These are phyloP conservation scores for Halictus quadricinctus DNA, from an alignment of 2,888 invertebrate genomes.

Conservation along the genomic window DNA sequence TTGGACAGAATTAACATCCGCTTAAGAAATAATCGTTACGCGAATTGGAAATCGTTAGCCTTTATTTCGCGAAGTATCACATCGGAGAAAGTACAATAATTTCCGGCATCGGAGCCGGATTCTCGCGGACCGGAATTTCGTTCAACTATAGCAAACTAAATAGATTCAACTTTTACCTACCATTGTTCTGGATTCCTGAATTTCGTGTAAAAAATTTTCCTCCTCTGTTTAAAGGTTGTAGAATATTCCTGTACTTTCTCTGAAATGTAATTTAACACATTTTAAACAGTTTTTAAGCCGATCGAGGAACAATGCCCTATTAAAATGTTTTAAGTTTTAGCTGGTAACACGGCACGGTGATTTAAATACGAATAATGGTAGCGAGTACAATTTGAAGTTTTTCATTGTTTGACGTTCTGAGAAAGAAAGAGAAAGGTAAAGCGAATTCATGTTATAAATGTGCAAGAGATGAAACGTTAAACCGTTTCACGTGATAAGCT, in stretches of 20 bases:
- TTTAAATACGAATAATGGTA: not conserved
- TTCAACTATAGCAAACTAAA: not conserved
- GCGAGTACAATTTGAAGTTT: not conserved
- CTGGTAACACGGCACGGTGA: not conserved
- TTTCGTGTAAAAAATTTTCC: not conserved
- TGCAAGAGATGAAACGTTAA: too few species aligned
- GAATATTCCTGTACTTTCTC: not conserved
- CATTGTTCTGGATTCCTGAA: not conserved
- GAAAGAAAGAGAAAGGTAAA: not conserved
- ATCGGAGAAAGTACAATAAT: not conserved
- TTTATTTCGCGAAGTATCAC: slow-evolving; percentile 31
- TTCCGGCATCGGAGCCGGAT: not conserved
- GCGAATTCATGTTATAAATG: not conserved
- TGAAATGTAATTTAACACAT: not conserved
- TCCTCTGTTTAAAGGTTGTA: not conserved
- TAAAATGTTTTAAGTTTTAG: not conserved
- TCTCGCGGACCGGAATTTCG: not conserved
- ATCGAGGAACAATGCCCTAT: not conserved
- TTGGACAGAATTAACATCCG: slow-evolving; percentile 43
- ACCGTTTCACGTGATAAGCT: not conserved
- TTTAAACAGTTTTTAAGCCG: not conserved
- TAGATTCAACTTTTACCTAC: not conserved
- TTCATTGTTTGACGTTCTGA: not conserved
- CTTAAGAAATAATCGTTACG: slow-evolving; percentile 20
- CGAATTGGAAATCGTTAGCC: slow-evolving; percentile 15